Percentiles rank a stretch among this genome's conserved stretches.
These are phyloP conservation scores for Danio jaintianensis DNA, from an alignment of 2,797 vertebrate species.

Conservation along the genomic window DNA sequence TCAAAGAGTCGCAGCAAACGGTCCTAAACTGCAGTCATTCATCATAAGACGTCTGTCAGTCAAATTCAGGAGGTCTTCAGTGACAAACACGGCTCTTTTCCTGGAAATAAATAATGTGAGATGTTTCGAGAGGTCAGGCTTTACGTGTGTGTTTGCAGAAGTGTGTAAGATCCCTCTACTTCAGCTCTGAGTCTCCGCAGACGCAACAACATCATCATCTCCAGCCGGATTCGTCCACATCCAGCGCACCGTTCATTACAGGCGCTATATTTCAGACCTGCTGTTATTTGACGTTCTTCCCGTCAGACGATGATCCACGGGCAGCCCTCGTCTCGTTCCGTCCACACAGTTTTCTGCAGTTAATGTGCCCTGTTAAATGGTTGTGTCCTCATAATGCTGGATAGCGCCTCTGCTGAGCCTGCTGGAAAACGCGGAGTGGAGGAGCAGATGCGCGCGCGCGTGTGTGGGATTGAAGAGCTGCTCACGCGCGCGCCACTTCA, in stretches of 20 bases:
- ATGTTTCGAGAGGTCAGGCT: conserved; percentile 21
- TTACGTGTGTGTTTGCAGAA: conserved; percentile 12
- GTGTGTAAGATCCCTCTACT: conserved; percentile 16
- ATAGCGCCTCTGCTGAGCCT: conserved; percentile 41
- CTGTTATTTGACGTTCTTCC: background rate
- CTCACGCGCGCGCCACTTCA: background rate
- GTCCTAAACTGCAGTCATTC: conserved; percentile 9
- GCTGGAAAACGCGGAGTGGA: conserved; percentile 66
- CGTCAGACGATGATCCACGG: background rate
- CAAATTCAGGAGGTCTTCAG: conserved; percentile 1
- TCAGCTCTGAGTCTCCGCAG: conserved; percentile 37
- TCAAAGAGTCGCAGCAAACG: conserved; percentile 3
- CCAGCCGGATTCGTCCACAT: conserved; percentile 41
- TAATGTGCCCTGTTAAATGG: conserved; percentile 58
- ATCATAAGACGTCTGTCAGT: conserved; percentile 3
- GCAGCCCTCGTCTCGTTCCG: background rate
- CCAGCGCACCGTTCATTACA: background rate
- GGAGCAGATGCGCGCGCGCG: background rate
- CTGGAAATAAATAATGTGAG: conserved; percentile 24
- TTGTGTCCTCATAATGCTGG: conserved; percentile 48
- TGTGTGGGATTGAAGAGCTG: background rate
- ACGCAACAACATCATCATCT: conserved; percentile 63
- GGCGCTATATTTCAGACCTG: background rate
- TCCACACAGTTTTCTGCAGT: conserved; percentile 55
- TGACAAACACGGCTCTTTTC: background rate